Evolutionary conservation across 2,888 invertebrate species (phyloP).

Genomic region (Nysson spinosus): DNA sequence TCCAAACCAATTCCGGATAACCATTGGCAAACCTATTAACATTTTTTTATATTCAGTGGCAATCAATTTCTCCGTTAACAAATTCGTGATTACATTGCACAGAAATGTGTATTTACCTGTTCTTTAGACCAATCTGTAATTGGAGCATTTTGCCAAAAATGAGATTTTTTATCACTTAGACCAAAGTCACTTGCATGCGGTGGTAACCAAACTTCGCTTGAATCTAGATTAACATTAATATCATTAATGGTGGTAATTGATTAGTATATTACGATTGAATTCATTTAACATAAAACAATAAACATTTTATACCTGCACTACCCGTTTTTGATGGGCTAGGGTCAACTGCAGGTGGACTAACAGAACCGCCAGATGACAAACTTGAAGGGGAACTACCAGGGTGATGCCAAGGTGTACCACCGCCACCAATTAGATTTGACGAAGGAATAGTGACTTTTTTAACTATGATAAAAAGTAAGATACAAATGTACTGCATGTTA

Average conservation of each 20-base stretch:
- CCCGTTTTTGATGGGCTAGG: constrained; percentile 73
- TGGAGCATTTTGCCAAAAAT: constrained; percentile 83
- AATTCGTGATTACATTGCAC: neutral
- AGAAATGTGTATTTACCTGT: constrained; percentile 79
- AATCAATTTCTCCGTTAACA: neutral
- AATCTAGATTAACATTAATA: constrained; percentile 67
- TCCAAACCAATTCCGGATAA: constrained; percentile 88
- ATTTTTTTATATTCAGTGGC: constrained; percentile 12
- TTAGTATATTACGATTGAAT: no score
- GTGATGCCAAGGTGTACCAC: constrained; percentile 77
- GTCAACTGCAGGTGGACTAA: constrained; percentile 73
- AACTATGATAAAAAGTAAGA: constrained; percentile 73
- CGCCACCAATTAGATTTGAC: constrained; percentile 78
- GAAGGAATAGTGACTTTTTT: constrained; percentile 84
- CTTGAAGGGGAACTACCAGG: constrained; percentile 83
- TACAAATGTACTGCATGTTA: neutral
- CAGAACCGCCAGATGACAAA: constrained; percentile 80
- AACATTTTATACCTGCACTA: constrained; percentile 60
- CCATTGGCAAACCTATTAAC: constrained; percentile 92
- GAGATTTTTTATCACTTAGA: constrained; percentile 81
- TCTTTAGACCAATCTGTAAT: constrained; percentile 89
- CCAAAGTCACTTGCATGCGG: constrained; percentile 81
- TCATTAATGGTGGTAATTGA: no score
- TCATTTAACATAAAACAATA: no score
- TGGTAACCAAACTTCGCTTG: constrained; percentile 79